These are phyloP conservation scores for Machimus rusticus DNA, from an alignment of 2,888 invertebrate genomes.

Conservation along the genomic window DNA sequence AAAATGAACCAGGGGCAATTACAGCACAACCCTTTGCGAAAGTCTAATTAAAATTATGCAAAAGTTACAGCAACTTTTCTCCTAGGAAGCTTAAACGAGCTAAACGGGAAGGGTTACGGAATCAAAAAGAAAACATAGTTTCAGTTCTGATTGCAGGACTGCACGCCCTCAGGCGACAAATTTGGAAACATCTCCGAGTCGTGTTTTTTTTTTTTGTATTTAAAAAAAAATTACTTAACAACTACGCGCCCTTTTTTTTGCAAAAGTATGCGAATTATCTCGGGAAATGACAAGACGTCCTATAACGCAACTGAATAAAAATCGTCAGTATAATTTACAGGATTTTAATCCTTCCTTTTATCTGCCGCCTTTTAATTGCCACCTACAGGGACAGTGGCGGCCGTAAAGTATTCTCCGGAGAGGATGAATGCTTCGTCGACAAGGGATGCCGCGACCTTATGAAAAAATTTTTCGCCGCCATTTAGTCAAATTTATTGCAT, in stretches of 20 bases:
- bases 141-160: background rate
- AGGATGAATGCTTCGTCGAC: background rate
- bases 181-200: background rate
- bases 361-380: constrained; percentile 19
- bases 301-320: background rate
- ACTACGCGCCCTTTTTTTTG: background rate
- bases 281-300: background rate
- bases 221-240: too few species aligned
- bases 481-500: constrained; percentile 35
- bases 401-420: constrained; percentile 26
- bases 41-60: constrained; percentile 26
- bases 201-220: background rate
- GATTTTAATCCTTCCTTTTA: constrained; percentile 19
- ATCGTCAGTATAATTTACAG: background rate
- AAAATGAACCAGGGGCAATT: constrained; percentile 16
- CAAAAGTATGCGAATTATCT: background rate
- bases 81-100: background rate
- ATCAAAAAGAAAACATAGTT: background rate
- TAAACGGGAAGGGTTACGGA: background rate
- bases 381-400: background rate
- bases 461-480: constrained; percentile 19
- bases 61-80: constrained; percentile 2
- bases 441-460: constrained; percentile 6
- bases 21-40: constrained; percentile 1
- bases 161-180: background rate